Evolutionary conservation across 2,797 vertebrate genomes (phyloP), one percentile per base, ranked within the genome.

Genomic region (Danio kyathit): DNA sequence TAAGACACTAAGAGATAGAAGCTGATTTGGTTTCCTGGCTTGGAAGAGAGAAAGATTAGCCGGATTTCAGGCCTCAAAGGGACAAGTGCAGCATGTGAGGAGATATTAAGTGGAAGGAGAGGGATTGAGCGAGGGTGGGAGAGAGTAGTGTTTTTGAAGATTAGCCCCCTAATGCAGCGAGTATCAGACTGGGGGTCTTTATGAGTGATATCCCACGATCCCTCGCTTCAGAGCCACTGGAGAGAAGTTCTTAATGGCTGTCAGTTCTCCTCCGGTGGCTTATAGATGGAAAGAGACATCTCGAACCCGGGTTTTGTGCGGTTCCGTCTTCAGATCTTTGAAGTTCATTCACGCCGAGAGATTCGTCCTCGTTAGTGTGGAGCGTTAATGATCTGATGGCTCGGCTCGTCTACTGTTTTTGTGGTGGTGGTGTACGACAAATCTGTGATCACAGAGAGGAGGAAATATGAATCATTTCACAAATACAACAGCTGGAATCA

Each of bases 41-140:
- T 71, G 59, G 76, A 70, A 65, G 69, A 74, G 81, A 69, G 51
- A 71, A 65, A 86, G 86, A 87, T 89, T 87, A 87, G 75, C 72
- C 52, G 51, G 83, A 82, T 76, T 86, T 80, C 66, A 76, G 66
- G 74, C 57, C 81, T 86, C 79, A 79, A 85, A 87, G 81, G 75
- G 67, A 83, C 74, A 74, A 79, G 61, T 74, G 44, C 51, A 79
- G 67, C 71, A 74, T 84, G 82, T 54, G 71, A 63, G 43, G 72
- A 54, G 72, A 84, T 84, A 83, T 81, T 83, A 81, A 80, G 82
- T 69, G 69, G 75, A 79, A 76, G 76, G 38, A 57, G 13, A 59
- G 78, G 63, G 75, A 75, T 64, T 52, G 71, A 76, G 64, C 8
- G 57, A 74, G 44, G 44, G 67, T 67, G 72, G 54, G 67, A 61